Percentiles rank a stretch among this genome's conserved stretches.
Conservation (phyloP, 2,113 vertebrate species). For the Onychorhynchus coronatus region DNA sequence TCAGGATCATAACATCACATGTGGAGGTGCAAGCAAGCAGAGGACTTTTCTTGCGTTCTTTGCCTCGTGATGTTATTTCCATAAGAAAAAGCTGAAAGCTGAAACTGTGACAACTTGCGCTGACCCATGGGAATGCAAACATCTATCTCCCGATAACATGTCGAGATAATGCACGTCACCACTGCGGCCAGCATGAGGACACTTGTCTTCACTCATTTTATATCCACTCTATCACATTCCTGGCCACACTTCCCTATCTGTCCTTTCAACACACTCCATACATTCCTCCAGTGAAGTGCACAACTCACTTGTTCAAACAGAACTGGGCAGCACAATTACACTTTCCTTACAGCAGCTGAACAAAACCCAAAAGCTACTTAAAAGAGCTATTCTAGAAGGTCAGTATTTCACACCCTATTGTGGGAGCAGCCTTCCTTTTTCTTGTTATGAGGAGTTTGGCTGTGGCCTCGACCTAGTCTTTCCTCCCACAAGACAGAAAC, state of each 20-base stretch:
- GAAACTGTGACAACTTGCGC: slow-evolving; percentile 13
- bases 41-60: neutral
- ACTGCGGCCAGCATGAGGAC: slow-evolving; percentile 39
- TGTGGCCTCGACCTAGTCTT: neutral
- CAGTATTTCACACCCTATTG: neutral
- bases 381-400: neutral
- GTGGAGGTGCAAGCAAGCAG: neutral
- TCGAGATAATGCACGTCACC: slow-evolving; percentile 43
- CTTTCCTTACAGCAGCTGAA: neutral
- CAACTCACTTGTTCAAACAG: neutral
- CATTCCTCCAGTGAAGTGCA: slow-evolving; percentile 26
- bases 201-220: slow-evolving; percentile 59
- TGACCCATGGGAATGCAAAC: slow-evolving; percentile 40
- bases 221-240: slow-evolving; percentile 34
- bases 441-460: neutral
- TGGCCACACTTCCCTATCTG: slow-evolving; percentile 54
- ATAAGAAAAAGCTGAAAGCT: slow-evolving; percentile 48
- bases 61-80: slow-evolving; percentile 35
- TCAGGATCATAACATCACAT: neutral
- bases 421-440: neutral
- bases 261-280: slow-evolving; percentile 42
- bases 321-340: neutral
- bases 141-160: slow-evolving; percentile 47
- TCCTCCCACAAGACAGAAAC: neutral
- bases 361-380: neutral